Percentiles rank a stretch among this genome's conserved stretches.
phyloP scores from a whole-genome alignment of 2,113 vertebrate genomes.

The Struthio camelus region DNA sequence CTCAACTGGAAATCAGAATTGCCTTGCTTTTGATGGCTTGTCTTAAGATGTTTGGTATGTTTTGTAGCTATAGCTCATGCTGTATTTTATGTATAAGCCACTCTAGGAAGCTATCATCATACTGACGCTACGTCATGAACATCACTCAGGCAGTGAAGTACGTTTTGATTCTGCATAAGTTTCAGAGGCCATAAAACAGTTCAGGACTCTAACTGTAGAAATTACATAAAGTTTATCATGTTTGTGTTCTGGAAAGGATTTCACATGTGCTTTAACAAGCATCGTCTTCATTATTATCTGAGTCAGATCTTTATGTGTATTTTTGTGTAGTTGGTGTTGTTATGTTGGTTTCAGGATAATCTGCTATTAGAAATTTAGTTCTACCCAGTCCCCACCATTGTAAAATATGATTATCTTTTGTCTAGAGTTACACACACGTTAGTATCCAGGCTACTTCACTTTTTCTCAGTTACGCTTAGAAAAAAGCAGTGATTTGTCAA shows the following conservation, averaged over 20 bases:
- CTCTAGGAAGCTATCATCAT: not conserved
- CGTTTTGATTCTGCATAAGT: not conserved
- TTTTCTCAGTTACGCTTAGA: not conserved
- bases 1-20: conserved; percentile 59
- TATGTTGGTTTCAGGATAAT: not conserved
- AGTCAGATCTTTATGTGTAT: not conserved
- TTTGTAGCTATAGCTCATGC: conserved; percentile 11
- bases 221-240: not conserved
- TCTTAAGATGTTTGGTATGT: conserved; percentile 47
- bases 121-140: not conserved
- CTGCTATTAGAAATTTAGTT: not conserved
- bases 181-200: not conserved
- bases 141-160: not conserved
- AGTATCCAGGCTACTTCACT: not conserved
- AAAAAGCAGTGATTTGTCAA: not conserved
- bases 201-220: not conserved
- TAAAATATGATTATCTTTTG: not conserved
- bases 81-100: conserved; percentile 14
- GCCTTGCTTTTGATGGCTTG: conserved; percentile 55
- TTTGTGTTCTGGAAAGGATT: not conserved
- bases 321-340: not conserved
- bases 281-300: not conserved
- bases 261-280: not conserved
- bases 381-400: not conserved
- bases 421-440: not conserved